phyloP scores from a whole-genome alignment of 2,888 invertebrate genomes.

The Eilema sororculum region DNA sequence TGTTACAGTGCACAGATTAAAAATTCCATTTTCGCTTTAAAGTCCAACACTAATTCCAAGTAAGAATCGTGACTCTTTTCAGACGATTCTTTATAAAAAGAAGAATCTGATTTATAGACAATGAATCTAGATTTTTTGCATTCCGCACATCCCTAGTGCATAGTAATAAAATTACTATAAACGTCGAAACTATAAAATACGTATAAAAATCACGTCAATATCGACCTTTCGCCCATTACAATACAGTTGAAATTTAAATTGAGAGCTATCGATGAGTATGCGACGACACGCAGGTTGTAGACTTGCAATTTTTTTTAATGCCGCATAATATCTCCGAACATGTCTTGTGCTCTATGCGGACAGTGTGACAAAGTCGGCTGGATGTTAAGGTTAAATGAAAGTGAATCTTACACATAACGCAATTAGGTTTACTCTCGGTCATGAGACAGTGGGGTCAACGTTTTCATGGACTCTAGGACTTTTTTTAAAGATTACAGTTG shows the following conservation, averaged over 20 bases:
- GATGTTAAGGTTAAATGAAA: conserved; percentile 25
- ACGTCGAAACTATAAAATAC: conserved; percentile 50
- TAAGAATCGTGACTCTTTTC: conserved; percentile 18
- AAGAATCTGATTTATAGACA: conserved; percentile 31
- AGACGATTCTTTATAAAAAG: conserved; percentile 12
- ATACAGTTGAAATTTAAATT: conserved; percentile 44
- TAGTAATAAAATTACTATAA: conserved; percentile 76
- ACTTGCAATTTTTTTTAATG: conserved; percentile 62
- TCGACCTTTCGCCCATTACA: conserved; percentile 34
- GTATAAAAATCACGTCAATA: conserved; percentile 31
- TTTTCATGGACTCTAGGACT: conserved; percentile 43
- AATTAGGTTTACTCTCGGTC: conserved; percentile 19
- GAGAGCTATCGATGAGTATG: conserved; percentile 50
- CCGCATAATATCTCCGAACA: conserved; percentile 67
- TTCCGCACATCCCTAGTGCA: conserved; percentile 48
- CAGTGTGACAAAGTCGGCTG: conserved; percentile 58
- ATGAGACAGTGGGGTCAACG: conserved; percentile 39
- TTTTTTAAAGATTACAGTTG: conserved; percentile 49
- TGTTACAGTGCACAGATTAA: not conserved
- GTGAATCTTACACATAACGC: conserved; percentile 11
- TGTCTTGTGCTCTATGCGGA: conserved; percentile 74
- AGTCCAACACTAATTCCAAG: not conserved
- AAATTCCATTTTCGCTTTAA: not conserved
- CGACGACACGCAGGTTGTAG: conserved; percentile 68
- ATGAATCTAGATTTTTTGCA: conserved; percentile 36